Evolutionary conservation across 2,888 invertebrate genomes (phyloP), one percentile per base, ranked within the genome.

Genomic region (Oxytorus armatus): DNA sequence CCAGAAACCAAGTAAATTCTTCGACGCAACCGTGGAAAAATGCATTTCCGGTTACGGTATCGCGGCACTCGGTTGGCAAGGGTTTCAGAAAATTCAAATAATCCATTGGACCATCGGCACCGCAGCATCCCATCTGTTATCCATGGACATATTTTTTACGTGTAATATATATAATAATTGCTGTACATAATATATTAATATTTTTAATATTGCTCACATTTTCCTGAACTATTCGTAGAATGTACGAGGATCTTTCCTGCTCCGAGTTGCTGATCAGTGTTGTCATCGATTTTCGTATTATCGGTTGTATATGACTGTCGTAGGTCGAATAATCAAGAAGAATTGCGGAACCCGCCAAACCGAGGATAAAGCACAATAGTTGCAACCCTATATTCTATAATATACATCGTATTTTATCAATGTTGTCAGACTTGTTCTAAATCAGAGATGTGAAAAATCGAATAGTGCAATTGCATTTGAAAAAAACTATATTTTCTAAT

Each of bases 1-100:
- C 97, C 84, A 98, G 93, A 91, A 96, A 97, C 96, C 96, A 96
- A n/a, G 97, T 96, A 84, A 98, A 92, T 88, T 97, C 96, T 82
- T 97, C 96, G 1, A 97, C 95, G 88, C 98, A 98, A 16, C 98
- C 97, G 88, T 97, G 95, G 92, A 95, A 96, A 92, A 96, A 97
- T 0, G 97, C 96, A 91, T 97, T 97, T 66, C 98, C 97, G 1
- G 97, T 97, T 11, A 97, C 96, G 0, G 96, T 95, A 91, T 97
- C 97, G 8, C 97, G 94, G 89, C 98, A 98, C 82, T 96, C 96
- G 0, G 95, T 93, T 0, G 98, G 97, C 70, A 98, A 90, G 0
- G 97, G 97, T 88, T 97, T 96, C 87, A 95, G 94, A 84, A 96
- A 89, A 79, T 93, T 93, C 84, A 96, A 93, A 92, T 96, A 98